Evolutionary conservation across 2,113 vertebrate species (phyloP), one percentile per base, ranked within the genome.

Genomic region (Pristiophorus japonicus): DNA sequence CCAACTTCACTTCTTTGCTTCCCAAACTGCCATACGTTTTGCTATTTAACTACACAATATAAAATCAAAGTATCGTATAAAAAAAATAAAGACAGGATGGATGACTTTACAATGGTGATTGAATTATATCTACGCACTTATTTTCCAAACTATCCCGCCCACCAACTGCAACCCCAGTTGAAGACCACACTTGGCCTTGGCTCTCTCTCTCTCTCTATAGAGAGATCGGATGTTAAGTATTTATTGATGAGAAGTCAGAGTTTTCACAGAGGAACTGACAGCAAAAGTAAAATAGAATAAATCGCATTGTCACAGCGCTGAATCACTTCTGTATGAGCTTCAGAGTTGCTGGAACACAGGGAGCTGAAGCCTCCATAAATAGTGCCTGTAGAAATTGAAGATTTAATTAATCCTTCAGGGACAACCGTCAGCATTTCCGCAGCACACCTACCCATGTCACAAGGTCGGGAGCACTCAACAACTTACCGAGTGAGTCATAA

Each of bases 321-420:
- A 65, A 63, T 63, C 34, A 38, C 59, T 63, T 92, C 20, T 16
- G 87, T 30, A 62, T 90, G 8, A 22, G 55, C 30, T 34, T 30
- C 5, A 62, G 88, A 38, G 62, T 38, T 65, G 55, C 59, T 63
- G 4, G 34, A 63, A 20, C 59, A 7, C 4, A n/a, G n/a, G 34
- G 6, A 38, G 34, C 16, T 22, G 88, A 34, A 65, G 18, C 2
- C 20, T 92, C 88, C 59, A 42, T n/a, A 63, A 92, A 63, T 92
- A 63, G 59, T 38, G 2, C 59, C 1, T 92, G 88, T 18, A 38
- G 88, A 92, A 92, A 92, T 4, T 92, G 55, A 92, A 22, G 88
- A 16, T 92, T 92, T 92, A 92, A 92, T 92, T 63, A 92, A 63
- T 92, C 88, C 59, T 38, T 92, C 38, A 92, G 59, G 88, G 88